Percentiles rank a stretch among this genome's conserved stretches.
phyloP scores from a whole-genome alignment of 1,140 invertebrate genomes.

The Calephelis nemesis region DNA sequence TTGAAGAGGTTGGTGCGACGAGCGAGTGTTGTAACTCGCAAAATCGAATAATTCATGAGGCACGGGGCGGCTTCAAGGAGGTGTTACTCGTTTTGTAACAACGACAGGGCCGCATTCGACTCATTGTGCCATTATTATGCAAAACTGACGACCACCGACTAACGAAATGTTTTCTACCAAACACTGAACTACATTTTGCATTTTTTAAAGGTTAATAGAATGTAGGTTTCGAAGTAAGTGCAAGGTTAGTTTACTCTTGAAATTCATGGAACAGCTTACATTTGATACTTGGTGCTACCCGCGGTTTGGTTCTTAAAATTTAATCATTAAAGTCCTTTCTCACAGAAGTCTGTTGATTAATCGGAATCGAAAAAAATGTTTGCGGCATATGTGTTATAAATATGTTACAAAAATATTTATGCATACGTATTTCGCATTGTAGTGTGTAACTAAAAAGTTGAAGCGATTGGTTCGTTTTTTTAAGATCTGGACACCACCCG shows the following conservation, averaged over 20 bases:
- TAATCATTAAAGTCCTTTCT: neutral
- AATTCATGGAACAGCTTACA: neutral
- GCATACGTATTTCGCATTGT: too few species aligned
- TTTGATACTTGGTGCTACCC: too few species aligned
- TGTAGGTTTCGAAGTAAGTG: conserved; percentile 48
- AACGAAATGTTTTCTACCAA: conserved; percentile 51
- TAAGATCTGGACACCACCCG: too few species aligned
- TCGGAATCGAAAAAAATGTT: too few species aligned
- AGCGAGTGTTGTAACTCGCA: conserved; percentile 57
- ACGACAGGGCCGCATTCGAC: conserved; percentile 43
- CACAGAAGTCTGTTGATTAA: neutral
- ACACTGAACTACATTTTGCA: conserved; percentile 53
- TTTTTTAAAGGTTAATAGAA: conserved; percentile 70
- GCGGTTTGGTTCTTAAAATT: neutral
- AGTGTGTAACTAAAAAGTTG: too few species aligned
- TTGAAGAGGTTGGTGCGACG: conserved; percentile 36
- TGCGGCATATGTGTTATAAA: too few species aligned
- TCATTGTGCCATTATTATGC: conserved; percentile 74
- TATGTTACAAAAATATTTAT: too few species aligned
- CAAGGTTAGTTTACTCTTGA: conserved; percentile 36
- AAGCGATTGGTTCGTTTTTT: too few species aligned
- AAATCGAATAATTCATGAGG: conserved; percentile 68
- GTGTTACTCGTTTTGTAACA: conserved; percentile 68
- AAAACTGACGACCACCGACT: conserved; percentile 58
- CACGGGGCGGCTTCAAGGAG: conserved; percentile 50